These are phyloP conservation scores for Chelidonichthys spinosus DNA, from an alignment of 2,797 vertebrate species.

Conservation along the genomic window DNA sequence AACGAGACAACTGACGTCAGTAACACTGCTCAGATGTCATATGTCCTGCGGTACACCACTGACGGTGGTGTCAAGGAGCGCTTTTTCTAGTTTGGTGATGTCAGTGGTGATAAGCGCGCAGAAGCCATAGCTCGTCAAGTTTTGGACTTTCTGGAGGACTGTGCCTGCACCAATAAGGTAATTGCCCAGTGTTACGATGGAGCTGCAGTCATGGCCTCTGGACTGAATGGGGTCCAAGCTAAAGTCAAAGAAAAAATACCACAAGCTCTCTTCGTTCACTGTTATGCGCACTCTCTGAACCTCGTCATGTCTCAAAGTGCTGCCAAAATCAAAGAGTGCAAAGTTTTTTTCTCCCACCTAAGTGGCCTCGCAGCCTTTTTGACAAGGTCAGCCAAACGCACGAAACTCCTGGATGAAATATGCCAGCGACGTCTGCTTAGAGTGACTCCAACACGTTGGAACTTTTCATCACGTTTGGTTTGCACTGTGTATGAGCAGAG, in stretches of 20 bases:
- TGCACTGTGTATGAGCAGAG: neutral
- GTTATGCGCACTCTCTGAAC: constrained; percentile 4
- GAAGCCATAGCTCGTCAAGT: too few relatives aligned
- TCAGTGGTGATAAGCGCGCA: too few relatives aligned
- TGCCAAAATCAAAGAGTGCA: constrained; percentile 5
- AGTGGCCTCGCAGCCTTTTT: constrained; percentile 3
- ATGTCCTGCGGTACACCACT: too few relatives aligned
- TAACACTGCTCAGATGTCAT: too few relatives aligned
- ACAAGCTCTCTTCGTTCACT: neutral
- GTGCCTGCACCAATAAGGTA: too few relatives aligned
- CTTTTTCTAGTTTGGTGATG: too few relatives aligned
- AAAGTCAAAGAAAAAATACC: neutral
- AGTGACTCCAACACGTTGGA: neutral
- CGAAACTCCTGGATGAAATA: neutral
- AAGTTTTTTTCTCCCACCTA: neutral
- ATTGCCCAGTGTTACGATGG: neutral
- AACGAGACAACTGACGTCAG: too few relatives aligned
- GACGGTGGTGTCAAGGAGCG: too few relatives aligned
- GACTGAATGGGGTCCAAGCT: too few relatives aligned
- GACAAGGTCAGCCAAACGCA: neutral
- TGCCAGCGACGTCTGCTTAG: neutral
- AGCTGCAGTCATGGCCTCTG: too few relatives aligned
- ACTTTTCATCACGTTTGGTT: constrained; percentile 6
- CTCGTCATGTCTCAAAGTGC: constrained; percentile 6
- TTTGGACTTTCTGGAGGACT: too few relatives aligned